A percentile compares a stretch with the other conserved stretches of the same genome.
These are phyloP conservation scores for Microcaecilia unicolor DNA, from an alignment of 2,797 vertebrate genomes.

Conservation along the genomic window DNA sequence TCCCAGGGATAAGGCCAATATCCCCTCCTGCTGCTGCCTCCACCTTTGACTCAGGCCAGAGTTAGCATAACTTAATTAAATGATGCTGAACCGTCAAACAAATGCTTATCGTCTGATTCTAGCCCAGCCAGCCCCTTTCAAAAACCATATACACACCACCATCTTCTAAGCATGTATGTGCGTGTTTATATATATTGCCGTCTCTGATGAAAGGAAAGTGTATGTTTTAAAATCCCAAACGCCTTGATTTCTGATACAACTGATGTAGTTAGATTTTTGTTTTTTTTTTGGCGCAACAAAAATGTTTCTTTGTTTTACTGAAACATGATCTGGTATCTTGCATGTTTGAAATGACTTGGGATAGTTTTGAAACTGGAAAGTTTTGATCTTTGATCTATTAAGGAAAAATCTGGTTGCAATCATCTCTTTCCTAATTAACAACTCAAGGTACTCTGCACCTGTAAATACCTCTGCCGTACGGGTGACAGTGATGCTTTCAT, in stretches of 20 bases:
- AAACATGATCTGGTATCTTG: too few species aligned
- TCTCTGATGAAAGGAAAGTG: conserved; percentile 14
- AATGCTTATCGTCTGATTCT: conserved; percentile 18
- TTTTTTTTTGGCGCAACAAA: too few species aligned
- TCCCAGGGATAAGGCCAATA: conserved; percentile 2
- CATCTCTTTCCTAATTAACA: conserved; percentile 30
- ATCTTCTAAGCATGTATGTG: conserved; percentile 3
- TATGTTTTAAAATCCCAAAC: not conserved
- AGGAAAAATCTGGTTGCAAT: conserved; percentile 34
- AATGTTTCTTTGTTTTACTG: too few species aligned
- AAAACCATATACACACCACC: too few species aligned
- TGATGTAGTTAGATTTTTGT: too few species aligned
- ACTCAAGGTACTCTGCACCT: conserved; percentile 29
- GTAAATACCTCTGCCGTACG: conserved; percentile 10
- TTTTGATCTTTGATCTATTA: conserved; percentile 47
- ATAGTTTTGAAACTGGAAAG: too few species aligned
- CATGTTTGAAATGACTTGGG: too few species aligned
- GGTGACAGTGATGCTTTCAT: too few species aligned
- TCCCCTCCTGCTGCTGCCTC: conserved; percentile 1
- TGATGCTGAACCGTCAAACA: not conserved
- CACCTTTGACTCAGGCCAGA: conserved; percentile 7
- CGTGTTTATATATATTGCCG: too few species aligned
- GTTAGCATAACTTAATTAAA: conserved; percentile 17
- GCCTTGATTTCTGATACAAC: too few species aligned
- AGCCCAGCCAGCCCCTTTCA: too few species aligned